Base-by-base conservation (phyloP, 2,797 vertebrate species). In the Capromys pilorides region DNA sequence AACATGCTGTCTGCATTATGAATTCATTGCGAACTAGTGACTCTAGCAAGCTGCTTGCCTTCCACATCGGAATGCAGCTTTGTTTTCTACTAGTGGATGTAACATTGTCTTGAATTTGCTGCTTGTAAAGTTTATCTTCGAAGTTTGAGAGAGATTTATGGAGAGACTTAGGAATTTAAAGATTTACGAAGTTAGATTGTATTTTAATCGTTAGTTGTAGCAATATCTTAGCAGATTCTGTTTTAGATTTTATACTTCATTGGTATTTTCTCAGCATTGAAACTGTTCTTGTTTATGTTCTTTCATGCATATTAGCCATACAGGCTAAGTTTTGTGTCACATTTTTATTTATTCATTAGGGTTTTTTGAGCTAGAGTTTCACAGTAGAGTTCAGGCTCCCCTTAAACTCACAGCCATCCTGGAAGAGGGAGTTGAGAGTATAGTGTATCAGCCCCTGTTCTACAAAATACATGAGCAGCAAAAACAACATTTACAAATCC, bases 251-350 rank as follows among this genome's bases (percentile, higher is more conserved):
- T 92, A 45, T 79, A 54, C 49, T 79, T 26, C 73, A 33, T 79
- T 88, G 26, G 62, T 93, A 22, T 81, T 93, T 88, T 92, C n/a
- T 91, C 7, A 61, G 11, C 24, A 86, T 86, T 88, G 49, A 89
- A 89, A 77, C 18, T 82, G 26, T 71, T 94, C 13, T 73, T 88
- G 21, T 7, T 33, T 80, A 10, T 41, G 24, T 83, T 89, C 75
- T 39, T 64, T 64, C 26, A 26, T 22, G 9, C 3, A 66, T 11
- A 39, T 41, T 80, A 11, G 62, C 62, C 57, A 54, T 26, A 59
- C 22, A 85, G 83, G 1, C 71, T 83, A 26, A 31, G 54, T 93
- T 95, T 75, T 28, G 71, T 41, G 39, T 41, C 22, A 71, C 6
- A 18, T 73, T 9, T 19, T 36, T 69, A 33, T n/a, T 66, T 66